Percentiles rank a stretch among this genome's conserved stretches.
phyloP scores from a whole-genome alignment of 2,113 vertebrate species.

The Eurypyga helias region DNA sequence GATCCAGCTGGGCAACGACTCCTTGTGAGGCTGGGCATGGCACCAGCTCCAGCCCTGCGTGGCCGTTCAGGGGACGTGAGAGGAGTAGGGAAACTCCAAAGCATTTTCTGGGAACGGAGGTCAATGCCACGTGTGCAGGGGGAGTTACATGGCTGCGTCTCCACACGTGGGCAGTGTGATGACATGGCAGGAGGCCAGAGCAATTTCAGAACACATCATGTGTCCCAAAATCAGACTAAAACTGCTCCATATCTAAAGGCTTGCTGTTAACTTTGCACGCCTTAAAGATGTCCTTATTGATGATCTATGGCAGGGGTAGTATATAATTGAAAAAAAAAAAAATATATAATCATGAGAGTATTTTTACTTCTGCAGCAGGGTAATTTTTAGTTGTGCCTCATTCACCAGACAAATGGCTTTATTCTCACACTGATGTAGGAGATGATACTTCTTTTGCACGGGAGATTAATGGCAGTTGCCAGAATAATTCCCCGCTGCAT shows the following conservation, averaged over 20 bases:
- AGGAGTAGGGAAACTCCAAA: not conserved
- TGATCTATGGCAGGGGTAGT: not conserved
- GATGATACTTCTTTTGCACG: not conserved
- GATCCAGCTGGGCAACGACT: not conserved
- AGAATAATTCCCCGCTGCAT: constrained; percentile 5
- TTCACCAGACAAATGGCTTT: constrained; percentile 38
- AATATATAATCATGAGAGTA: not conserved
- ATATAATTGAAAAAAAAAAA: not conserved
- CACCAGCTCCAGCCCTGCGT: not conserved
- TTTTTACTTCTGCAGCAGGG: constrained; percentile 9
- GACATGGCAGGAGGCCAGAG: not conserved
- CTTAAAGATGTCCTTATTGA: not conserved
- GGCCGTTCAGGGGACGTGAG: not conserved
- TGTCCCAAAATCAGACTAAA: not conserved
- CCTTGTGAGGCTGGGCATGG: not conserved
- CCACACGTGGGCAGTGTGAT: not conserved
- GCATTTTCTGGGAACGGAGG: not conserved
- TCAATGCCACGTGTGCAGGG: fast-evolving
- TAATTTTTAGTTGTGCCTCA: constrained; percentile 29
- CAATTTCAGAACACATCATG: not conserved
- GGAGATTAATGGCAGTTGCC: constrained; percentile 51
- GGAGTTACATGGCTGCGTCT: not conserved
- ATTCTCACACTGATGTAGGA: constrained; percentile 8
- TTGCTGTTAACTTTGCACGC: not conserved
- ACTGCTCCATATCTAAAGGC: not conserved